Conservation (phyloP, 92 coral and sea anemone genomes). For the Epizoanthus illoricatus region DNA sequence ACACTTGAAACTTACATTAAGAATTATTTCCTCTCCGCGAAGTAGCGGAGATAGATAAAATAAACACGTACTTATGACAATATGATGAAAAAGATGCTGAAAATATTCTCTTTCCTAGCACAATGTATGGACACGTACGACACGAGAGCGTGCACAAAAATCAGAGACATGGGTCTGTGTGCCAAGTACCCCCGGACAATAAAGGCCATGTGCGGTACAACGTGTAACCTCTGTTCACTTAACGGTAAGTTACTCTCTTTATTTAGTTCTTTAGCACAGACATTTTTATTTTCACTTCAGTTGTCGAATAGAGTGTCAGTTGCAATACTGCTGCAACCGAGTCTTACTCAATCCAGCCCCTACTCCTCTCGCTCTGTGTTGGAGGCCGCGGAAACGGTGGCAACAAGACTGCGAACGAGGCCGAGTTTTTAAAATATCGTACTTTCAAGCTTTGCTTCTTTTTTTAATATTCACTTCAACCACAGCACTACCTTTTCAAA, state of each 20-base stretch:
- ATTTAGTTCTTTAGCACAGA: background rate
- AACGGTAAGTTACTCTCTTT: background rate
- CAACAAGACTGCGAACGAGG: too few relatives aligned
- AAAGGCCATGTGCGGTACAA: constrained; percentile 77
- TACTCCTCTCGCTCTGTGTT: too few relatives aligned
- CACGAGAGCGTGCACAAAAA: constrained; percentile 39
- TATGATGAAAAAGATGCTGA: background rate
- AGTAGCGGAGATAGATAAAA: background rate
- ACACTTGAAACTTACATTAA: too few relatives aligned
- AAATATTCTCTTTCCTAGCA: constrained; percentile 29
- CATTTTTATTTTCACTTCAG: background rate
- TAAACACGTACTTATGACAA: background rate
- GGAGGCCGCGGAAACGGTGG: too few relatives aligned
- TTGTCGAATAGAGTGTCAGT: background rate
- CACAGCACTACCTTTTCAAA: too few relatives aligned
- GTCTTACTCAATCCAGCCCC: too few relatives aligned
- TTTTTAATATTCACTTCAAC: too few relatives aligned
- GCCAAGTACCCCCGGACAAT: constrained; percentile 71
- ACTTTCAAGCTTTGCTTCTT: too few relatives aligned
- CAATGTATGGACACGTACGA: constrained; percentile 74
- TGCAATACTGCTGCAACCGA: background rate
- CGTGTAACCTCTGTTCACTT: constrained; percentile 71
- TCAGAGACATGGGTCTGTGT: constrained; percentile 72
- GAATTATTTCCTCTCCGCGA: too few relatives aligned
- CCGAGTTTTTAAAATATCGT: too few relatives aligned